Evolutionary conservation across 2,797 vertebrate genomes (phyloP).

Genomic region (Sebastes flavidus): DNA sequence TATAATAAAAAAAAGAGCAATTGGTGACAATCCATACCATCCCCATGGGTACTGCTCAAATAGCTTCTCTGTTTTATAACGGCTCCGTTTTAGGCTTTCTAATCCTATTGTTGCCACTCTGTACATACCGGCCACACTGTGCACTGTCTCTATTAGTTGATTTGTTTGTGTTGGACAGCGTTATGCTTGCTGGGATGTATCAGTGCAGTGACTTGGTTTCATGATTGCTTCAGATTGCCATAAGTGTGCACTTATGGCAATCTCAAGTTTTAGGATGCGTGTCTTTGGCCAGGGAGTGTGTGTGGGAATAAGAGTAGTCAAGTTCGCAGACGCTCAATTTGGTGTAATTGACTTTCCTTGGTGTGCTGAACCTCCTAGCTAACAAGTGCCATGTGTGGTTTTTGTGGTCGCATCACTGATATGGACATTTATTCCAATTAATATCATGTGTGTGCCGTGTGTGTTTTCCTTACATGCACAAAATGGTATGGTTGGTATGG

Average conservation of each 20-base stretch:
- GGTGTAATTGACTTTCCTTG: conserved; percentile 30
- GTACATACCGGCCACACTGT: conserved; percentile 8
- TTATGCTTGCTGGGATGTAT: conserved; percentile 16
- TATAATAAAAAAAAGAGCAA: conserved; percentile 53
- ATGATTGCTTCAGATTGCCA: conserved; percentile 49
- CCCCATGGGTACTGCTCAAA: conserved; percentile 41
- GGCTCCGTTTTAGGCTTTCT: conserved; percentile 30
- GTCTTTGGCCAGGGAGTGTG: not conserved
- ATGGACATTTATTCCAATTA: conserved; percentile 31
- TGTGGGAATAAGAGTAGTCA: conserved; percentile 9
- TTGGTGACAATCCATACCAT: conserved; percentile 62
- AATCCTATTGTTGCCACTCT: conserved; percentile 40
- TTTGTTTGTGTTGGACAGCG: conserved; percentile 45
- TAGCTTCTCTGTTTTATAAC: conserved; percentile 48
- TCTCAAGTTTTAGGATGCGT: conserved; percentile 29
- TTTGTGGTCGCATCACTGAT: conserved; percentile 32
- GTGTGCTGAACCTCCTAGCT: not conserved
- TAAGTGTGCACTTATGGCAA: conserved; percentile 48
- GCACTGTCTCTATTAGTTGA: conserved; percentile 25
- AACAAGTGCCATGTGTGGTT: conserved; percentile 45
- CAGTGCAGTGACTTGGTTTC: conserved; percentile 17
- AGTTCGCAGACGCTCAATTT: conserved; percentile 12
- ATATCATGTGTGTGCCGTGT: conserved; percentile 7
- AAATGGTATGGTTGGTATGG: too few species aligned
- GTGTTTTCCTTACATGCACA: not conserved